Base-by-base conservation (phyloP, 2,888 invertebrate species). In the Tachina fera region DNA sequence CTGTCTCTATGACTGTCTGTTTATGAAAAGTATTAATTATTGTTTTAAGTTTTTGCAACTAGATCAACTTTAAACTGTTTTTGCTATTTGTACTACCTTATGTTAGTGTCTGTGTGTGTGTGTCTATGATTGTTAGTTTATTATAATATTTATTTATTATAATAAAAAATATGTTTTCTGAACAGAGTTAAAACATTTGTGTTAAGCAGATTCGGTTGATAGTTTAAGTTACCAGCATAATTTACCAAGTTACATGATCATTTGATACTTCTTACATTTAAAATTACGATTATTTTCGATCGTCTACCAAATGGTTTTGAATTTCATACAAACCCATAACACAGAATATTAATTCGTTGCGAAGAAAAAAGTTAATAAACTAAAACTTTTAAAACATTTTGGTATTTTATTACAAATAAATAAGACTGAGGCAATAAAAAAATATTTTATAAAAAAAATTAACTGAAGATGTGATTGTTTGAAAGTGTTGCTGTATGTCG, bases 261-360 rank as follows among this genome's bases (percentile, higher is more conserved):
- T 68, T 86, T 86, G 86, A 86, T 86, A 86, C 79, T 43, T 72
- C 76, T 80, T 83, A 83, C 86, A 86, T 83, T 83, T 83, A 72
- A 80, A 83, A 80, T 72, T 75, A 72, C 67, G 75, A 71, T 79
- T 80, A 83, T 56, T 80, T 83, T 79, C 51, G 86, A 83, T 79
- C 76, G 67, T 72, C 76, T 86, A 76, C 75, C 76, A 72, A 83
- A 83, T 22, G 83, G 86, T 86, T 76, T 86, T 80, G 47, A 79
- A 80, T 86, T 86, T 79, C 79, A 79, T n/a, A 71, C 82, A 74
- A 67, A 9, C 49, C 45, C n/a, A 45, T 41, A 80, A 58, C 22
- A 60, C 43, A 43, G 10, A 45, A 58, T 1, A 49, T 67, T 60
- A 58, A 14, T 53, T 41, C 43, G 22, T 65, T 22, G 39, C 22